A percentile compares a stretch with the other conserved stretches of the same genome.
Conservation (phyloP, 2,888 invertebrate species). For the Osmoderma eremita region DNA sequence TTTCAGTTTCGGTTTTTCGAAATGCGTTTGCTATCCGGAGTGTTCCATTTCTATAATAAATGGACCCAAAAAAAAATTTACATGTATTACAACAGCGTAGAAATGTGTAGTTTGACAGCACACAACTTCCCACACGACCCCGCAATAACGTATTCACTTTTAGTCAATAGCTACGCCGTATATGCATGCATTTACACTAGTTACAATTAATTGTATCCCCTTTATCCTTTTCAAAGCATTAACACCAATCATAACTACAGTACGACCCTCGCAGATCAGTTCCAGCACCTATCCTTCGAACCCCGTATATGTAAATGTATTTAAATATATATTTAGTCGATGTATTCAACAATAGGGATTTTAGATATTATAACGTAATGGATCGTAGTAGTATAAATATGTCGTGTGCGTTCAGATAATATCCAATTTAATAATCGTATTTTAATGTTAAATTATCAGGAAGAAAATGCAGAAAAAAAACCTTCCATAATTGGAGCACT, state of each 20-base stretch:
- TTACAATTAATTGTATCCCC: no score
- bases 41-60: conserved; percentile 6
- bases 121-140: neutral
- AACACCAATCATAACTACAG: neutral
- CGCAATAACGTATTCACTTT: no score
- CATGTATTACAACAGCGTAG: conserved; percentile 18
- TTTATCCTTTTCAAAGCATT: neutral
- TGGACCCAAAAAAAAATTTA: conserved; percentile 40
- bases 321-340: conserved; percentile 2
- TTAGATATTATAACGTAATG: no score
- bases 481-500: conserved; percentile 30
- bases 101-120: conserved; percentile 12
- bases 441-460: conserved; percentile 5
- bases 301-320: neutral
- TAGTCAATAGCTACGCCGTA: no score
- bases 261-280: neutral
- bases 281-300: neutral
- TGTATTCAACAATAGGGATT: conserved; percentile 7
- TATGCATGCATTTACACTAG: no score
- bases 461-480: conserved; percentile 35
- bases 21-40: conserved; percentile 8
- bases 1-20: conserved; percentile 54
- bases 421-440: conserved; percentile 8
- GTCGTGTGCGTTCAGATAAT: neutral
- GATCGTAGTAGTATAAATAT: no score